These are phyloP conservation scores for Eristalinus sepulchralis DNA, from an alignment of 2,888 invertebrate species.

Conservation along the genomic window DNA sequence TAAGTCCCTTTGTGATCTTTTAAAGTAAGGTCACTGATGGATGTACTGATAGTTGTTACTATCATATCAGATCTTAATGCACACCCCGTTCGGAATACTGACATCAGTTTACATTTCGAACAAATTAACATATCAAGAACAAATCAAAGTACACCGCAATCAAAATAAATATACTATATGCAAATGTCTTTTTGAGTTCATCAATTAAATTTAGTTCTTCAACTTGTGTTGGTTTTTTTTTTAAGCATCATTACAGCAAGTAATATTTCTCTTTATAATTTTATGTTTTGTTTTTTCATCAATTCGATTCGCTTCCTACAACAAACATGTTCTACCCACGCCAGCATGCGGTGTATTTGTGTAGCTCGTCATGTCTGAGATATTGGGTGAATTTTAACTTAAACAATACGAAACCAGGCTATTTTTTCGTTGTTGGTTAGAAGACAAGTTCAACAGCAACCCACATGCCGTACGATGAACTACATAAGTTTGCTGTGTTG, in stretches of 20 bases:
- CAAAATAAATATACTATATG: conserved; percentile 22
- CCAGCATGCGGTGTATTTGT: not conserved
- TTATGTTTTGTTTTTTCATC: not conserved
- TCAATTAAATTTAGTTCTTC: conserved; percentile 65
- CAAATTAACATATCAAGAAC: conserved; percentile 44
- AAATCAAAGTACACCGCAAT: conserved; percentile 33
- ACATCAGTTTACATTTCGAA: conserved; percentile 8
- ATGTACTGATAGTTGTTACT: not conserved
- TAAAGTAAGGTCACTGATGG: not conserved
- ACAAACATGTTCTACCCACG: not conserved
- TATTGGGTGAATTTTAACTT: no score
- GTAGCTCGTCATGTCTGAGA: not conserved
- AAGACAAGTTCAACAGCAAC: conserved; percentile 2
- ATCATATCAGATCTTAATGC: not conserved
- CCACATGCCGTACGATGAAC: not conserved
- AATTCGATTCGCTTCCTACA: not conserved
- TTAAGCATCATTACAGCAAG: conserved; percentile 24
- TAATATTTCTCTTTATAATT: not conserved
- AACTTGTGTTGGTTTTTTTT: conserved; percentile 2
- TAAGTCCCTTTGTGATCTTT: no score
- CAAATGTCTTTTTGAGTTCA: conserved; percentile 48
- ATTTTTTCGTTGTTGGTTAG: not conserved
- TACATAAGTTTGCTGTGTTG: not conserved
- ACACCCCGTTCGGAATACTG: conserved; percentile 7
- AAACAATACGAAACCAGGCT: no score